Evolutionary conservation across 2,888 invertebrate species (phyloP).

Genomic region (Gryllus longicercus): DNA sequence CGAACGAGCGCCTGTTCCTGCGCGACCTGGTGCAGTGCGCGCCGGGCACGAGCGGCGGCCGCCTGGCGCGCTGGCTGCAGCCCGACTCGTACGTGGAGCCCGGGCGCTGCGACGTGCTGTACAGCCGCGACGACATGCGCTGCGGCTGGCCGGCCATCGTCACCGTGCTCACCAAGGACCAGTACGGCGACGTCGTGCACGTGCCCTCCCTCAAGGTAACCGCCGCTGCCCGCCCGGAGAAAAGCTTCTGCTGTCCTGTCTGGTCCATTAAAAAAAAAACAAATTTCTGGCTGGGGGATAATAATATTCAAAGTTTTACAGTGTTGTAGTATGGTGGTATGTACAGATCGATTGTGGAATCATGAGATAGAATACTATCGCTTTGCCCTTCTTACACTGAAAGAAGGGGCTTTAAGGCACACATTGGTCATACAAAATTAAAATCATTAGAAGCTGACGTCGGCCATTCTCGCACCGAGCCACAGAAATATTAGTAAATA

Average conservation of each 20-base stretch:
- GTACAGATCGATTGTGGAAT: too few species aligned
- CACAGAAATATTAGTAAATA: too few species aligned
- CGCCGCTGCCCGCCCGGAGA: not conserved
- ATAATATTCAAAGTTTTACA: too few species aligned
- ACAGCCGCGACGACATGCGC: constrained; percentile 65
- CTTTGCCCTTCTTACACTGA: too few species aligned
- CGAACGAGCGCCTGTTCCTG: constrained; percentile 88
- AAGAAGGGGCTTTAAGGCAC: too few species aligned
- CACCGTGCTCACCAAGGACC: constrained; percentile 79
- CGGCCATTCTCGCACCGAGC: too few species aligned
- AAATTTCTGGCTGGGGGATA: too few species aligned
- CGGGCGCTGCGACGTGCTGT: constrained; percentile 76
- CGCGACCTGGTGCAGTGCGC: constrained; percentile 87
- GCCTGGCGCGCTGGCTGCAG: constrained; percentile 91
- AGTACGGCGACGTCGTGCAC: constrained; percentile 83
- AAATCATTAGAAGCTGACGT: too few species aligned
- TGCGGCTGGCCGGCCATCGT: constrained; percentile 83
- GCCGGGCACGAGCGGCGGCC: constrained; percentile 82
- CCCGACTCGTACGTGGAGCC: constrained; percentile 91
- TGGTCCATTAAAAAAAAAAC: too few species aligned
- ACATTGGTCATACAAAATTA: too few species aligned
- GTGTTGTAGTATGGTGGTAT: too few species aligned
- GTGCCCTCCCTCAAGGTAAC: constrained; percentile 78
- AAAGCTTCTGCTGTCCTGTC: not conserved
- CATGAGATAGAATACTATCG: too few species aligned